These are phyloP conservation scores for Chlorodrepanis virens DNA, from an alignment of 2,113 vertebrate genomes.

Conservation along the genomic window DNA sequence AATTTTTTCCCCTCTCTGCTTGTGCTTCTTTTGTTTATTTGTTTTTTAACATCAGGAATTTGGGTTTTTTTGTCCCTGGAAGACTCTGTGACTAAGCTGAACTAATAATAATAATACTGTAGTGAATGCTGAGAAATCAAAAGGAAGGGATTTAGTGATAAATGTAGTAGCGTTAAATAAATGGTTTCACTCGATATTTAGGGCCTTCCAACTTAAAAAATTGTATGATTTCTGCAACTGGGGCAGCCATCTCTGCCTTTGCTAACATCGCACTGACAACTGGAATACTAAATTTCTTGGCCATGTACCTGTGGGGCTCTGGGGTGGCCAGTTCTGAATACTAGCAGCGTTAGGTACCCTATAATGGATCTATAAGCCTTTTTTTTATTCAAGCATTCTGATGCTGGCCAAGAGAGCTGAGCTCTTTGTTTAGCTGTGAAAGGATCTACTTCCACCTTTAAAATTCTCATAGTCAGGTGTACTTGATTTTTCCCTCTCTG, in stretches of 20 bases:
- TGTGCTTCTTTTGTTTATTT: background rate
- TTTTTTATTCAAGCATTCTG: background rate
- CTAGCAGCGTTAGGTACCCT: fast-evolving
- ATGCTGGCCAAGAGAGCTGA: background rate
- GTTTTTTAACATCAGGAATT: background rate
- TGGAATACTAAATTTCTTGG: background rate
- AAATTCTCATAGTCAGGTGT: background rate
- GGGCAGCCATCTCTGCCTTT: background rate
- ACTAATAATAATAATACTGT: background rate
- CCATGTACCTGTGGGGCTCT: background rate
- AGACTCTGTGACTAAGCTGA: constrained; percentile 9
- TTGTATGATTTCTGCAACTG: background rate
- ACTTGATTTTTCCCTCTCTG: background rate
- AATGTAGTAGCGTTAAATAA: background rate
- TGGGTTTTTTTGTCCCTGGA: background rate
- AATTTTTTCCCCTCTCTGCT: background rate
- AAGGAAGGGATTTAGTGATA: background rate
- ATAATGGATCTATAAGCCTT: background rate
- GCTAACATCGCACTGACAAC: fast-evolving
- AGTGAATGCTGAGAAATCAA: background rate
- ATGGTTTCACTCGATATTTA: background rate
- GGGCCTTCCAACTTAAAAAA: background rate
- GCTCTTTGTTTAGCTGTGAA: background rate
- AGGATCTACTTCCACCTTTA: background rate
- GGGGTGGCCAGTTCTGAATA: background rate